These are phyloP conservation scores for Diglossa cyanea DNA, from an alignment of 2,797 vertebrate genomes.

Conservation along the genomic window DNA sequence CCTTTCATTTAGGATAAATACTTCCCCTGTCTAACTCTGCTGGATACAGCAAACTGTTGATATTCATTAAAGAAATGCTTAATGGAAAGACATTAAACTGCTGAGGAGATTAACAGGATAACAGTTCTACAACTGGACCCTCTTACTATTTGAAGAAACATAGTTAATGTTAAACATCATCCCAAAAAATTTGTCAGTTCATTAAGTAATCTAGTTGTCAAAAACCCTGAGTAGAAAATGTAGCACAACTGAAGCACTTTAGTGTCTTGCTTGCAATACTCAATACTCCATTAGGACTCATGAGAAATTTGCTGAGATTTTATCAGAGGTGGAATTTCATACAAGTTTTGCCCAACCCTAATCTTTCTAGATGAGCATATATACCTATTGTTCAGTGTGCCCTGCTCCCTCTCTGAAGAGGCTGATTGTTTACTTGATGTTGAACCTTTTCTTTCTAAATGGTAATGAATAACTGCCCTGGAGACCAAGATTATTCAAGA, in stretches of 20 bases:
- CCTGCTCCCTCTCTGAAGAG: background rate
- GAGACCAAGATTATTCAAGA: conserved; percentile 26
- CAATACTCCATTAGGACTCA: background rate
- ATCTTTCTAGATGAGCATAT: background rate
- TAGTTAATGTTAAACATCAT: background rate
- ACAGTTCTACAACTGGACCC: background rate
- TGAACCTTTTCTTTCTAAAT: conserved; percentile 16
- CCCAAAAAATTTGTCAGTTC: background rate
- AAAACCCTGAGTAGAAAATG: background rate
- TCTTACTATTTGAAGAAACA: background rate
- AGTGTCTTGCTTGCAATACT: background rate
- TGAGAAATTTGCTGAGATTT: background rate
- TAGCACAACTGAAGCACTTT: background rate
- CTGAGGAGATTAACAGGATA: background rate
- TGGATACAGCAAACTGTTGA: background rate
- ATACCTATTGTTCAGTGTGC: background rate
- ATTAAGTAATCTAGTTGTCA: background rate
- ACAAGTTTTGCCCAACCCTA: background rate
- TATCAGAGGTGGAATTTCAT: background rate
- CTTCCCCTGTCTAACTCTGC: background rate
- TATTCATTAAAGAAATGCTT: background rate
- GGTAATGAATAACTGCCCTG: background rate
- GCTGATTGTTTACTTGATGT: background rate
- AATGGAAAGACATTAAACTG: background rate
- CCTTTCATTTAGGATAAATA: background rate